A percentile compares a stretch with the other conserved stretches of the same genome.
These are phyloP conservation scores for Actenoides hombroni DNA, from an alignment of 2,113 vertebrate species.

Conservation along the genomic window DNA sequence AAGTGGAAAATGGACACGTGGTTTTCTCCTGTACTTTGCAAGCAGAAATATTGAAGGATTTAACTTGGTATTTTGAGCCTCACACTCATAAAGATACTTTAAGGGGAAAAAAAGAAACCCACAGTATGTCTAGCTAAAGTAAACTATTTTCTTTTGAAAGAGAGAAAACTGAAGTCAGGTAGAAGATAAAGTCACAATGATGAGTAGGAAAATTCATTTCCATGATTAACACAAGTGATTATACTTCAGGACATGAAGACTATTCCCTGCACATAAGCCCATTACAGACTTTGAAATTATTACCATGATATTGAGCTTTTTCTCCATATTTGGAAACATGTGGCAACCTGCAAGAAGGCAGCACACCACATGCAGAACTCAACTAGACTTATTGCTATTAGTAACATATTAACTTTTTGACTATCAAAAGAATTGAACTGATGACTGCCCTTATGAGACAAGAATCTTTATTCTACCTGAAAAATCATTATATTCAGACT, in stretches of 20 bases:
- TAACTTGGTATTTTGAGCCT: slow-evolving; percentile 19
- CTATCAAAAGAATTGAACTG: not conserved
- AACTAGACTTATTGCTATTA: not conserved
- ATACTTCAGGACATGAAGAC: not conserved
- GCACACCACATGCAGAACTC: not conserved
- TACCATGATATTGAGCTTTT: not conserved
- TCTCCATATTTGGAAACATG: not conserved
- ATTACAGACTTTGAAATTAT: not conserved
- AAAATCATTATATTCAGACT: not conserved
- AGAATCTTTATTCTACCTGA: not conserved
- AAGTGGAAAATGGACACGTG: slow-evolving; percentile 48
- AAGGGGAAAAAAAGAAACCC: not conserved
- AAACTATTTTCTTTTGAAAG: not conserved
- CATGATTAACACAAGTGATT: not conserved
- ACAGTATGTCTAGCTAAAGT: not conserved
- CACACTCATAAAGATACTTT: not conserved
- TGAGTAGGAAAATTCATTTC: not conserved
- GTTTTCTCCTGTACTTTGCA: slow-evolving; percentile 40
- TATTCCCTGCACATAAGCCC: not conserved
- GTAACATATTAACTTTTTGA: not conserved
- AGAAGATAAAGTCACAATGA: not conserved
- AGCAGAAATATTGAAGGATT: slow-evolving; percentile 1
- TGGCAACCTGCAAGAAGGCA: not conserved
- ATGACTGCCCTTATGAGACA: not conserved
- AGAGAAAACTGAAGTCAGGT: not conserved